Conservation (phyloP, 2,888 invertebrate genomes). For the Drosophila cracens region DNA sequence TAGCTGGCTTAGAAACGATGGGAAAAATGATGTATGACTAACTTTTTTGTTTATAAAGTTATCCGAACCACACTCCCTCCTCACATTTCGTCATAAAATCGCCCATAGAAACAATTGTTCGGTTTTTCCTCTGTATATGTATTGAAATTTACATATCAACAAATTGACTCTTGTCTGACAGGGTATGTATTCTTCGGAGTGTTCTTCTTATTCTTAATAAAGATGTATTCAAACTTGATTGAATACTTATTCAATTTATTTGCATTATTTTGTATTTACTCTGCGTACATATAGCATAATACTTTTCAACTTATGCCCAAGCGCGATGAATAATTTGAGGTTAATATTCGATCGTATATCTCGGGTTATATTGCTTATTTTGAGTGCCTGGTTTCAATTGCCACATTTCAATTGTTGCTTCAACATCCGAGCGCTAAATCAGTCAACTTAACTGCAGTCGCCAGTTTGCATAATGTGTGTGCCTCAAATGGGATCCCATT, state of each 20-base stretch:
- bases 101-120: neutral
- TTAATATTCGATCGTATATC: neutral
- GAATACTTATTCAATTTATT: neutral
- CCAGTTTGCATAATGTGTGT: conserved; percentile 17
- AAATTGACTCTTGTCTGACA: neutral
- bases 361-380: neutral
- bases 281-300: neutral
- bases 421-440: conserved; percentile 19
- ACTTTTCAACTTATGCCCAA: neutral
- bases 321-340: neutral
- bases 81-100: neutral
- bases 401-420: conserved; percentile 11
- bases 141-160: neutral
- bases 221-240: neutral
- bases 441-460: conserved; percentile 11
- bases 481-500: conserved; percentile 17
- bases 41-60: neutral
- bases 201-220: neutral
- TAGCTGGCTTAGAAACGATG: neutral
- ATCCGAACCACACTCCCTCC: neutral
- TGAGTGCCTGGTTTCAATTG: neutral
- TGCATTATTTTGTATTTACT: neutral
- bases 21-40: neutral
- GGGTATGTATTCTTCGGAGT: neutral
- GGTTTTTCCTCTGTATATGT: neutral